phyloP scores from a whole-genome alignment of 1,140 invertebrate genomes.

The Probaryconus sp. region DNA sequence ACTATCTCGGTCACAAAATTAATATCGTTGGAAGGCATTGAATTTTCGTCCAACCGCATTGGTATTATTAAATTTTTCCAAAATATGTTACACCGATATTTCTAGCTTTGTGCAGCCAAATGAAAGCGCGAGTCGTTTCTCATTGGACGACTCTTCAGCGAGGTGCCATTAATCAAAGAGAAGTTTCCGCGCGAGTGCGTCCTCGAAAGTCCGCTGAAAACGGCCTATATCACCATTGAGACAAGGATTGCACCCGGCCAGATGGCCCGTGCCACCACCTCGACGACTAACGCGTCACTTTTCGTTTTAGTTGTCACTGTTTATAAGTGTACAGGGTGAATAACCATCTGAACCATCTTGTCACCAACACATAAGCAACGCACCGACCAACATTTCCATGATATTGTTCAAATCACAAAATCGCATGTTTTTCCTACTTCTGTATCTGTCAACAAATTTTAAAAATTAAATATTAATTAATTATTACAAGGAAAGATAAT shows the following conservation, averaged over 20 bases:
- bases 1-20: too few species aligned
- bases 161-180: conserved; percentile 60
- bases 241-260: conserved; percentile 68
- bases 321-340: conserved; percentile 32
- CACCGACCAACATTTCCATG: too few species aligned
- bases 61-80: conserved; percentile 52
- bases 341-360: conserved; percentile 8
- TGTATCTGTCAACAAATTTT: too few species aligned
- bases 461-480: too few species aligned
- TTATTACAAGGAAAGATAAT: too few species aligned
- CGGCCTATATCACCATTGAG: conserved; percentile 56
- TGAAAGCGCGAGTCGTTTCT: conserved; percentile 48
- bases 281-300: conserved; percentile 40
- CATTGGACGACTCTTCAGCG: conserved; percentile 34
- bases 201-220: conserved; percentile 57
- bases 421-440: too few species aligned
- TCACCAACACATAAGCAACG: conserved; percentile 12
- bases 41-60: conserved; percentile 37
- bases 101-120: conserved; percentile 44
- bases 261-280: conserved; percentile 68
- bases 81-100: conserved; percentile 45
- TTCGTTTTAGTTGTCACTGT: conserved; percentile 42
- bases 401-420: too few species aligned
- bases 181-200: conserved; percentile 68
- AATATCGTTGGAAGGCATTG: conserved; percentile 29